Evolutionary conservation across 2,797 vertebrate genomes (phyloP), one percentile per base, ranked within the genome.

Genomic region (Echiichthys vipera): DNA sequence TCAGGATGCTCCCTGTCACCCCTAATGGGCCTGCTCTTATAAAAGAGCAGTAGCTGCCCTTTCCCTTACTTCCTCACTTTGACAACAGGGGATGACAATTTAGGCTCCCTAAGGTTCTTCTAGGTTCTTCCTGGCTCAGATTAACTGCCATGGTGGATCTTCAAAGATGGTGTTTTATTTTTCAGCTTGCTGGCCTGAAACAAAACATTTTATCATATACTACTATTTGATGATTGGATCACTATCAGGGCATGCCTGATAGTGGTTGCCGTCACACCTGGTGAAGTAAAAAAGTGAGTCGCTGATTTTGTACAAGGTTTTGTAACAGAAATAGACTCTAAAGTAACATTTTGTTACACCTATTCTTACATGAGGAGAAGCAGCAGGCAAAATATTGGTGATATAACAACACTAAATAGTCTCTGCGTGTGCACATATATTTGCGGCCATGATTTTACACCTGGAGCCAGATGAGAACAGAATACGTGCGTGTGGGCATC

Each of bases 131-230:
- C 45, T 42, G 57, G 32, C 24, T 46, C 30, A 7, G 62, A 25
- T 22, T 18, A 9, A 56, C 30, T 47, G 25, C 45, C 27, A 37
- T 57, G 27, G 18, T 40, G 34, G 11, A 12, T 6, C 34, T 39
- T 10, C 34, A 4, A 20, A 4, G 43, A 47, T 25, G 22, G 22
- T 27, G 51, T 67, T 47, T 61, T 30, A 53, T 49, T 69, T n/a
- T 68, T 70, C 43, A 20, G 32, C 53, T 20, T 5, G 8, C 13
- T 9, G 27, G 20, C 54, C 49, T 25, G 36, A 45, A 49, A 67
- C 58, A 62, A 61, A 72, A 43, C 6, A 72, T 71, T 78, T 57
- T 47, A 32, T 37, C 9, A 25, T 20, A 17, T 7, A 14, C 10
- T 57, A n/a, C 5, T 10, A n/a, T 46, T 8, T 34, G 22, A 55